phyloP scores from a whole-genome alignment of 2,888 invertebrate species.

The Clostera curtula region DNA sequence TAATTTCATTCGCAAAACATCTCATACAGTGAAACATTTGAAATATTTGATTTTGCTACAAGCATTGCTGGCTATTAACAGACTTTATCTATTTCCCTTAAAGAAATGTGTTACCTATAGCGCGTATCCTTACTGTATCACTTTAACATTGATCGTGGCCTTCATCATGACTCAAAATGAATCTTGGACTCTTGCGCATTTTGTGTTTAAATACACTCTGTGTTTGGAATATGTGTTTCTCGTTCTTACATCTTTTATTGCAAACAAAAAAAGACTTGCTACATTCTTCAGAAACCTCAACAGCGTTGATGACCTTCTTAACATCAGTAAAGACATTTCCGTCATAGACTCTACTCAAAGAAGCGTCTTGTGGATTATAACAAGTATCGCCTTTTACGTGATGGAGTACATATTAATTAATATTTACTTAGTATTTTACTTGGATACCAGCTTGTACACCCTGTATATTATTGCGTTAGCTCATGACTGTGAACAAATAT shows the following conservation, averaged over 20 bases:
- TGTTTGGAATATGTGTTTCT: conserved; percentile 33
- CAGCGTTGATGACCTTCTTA: conserved; percentile 37
- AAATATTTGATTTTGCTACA: conserved; percentile 24
- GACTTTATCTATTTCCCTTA: conserved; percentile 28
- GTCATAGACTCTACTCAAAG: conserved; percentile 20
- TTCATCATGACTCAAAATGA: conserved; percentile 14
- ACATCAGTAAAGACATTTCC: conserved; percentile 30
- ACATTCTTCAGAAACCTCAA: conserved; percentile 33
- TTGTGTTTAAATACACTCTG: conserved; percentile 28
- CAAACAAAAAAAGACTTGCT: conserved; percentile 26
- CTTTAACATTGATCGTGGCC: conserved; percentile 12
- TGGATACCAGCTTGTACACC: conserved; percentile 10
- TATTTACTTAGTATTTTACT: conserved; percentile 14
- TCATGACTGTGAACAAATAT: conserved; percentile 43
- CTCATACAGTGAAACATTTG: conserved; percentile 18
- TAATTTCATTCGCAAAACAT: conserved; percentile 16
- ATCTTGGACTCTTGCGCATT: conserved; percentile 18
- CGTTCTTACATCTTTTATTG: conserved; percentile 23
- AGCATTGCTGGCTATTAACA: conserved; percentile 31
- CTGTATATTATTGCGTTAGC: conserved; percentile 17
- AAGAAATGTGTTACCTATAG: conserved; percentile 18
- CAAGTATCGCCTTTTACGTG: conserved; percentile 20
- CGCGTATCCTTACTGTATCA: conserved; percentile 19
- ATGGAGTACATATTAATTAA: conserved; percentile 27
- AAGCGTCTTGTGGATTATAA: conserved; percentile 19